A percentile compares a stretch with the other conserved stretches of the same genome.
Conservation (phyloP, 1,140 invertebrate genomes). For the Megalopta genalis region DNA sequence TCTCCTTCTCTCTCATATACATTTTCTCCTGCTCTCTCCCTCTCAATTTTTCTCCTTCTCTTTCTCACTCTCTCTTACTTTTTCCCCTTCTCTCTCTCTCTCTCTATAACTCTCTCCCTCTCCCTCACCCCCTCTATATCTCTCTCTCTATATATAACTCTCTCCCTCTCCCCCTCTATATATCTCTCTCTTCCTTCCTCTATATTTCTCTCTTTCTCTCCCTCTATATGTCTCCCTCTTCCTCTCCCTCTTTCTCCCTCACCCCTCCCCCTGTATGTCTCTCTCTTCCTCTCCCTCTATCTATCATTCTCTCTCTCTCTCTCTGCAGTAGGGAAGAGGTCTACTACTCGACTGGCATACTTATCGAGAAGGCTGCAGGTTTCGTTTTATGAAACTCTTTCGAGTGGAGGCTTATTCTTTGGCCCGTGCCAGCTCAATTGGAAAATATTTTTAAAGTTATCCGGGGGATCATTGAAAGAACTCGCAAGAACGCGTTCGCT, state of each 20-base stretch:
- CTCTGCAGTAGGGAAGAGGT: constrained; percentile 17
- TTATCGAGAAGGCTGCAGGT: constrained; percentile 49
- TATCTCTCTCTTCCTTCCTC: too few relatives aligned
- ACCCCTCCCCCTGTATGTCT: too few relatives aligned
- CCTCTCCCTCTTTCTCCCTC: neutral
- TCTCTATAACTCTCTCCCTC: constrained; percentile 3
- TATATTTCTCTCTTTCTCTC: neutral
- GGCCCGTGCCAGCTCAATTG: constrained; percentile 13
- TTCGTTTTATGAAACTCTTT: constrained; percentile 47
- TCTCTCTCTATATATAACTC: neutral
- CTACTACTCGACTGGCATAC: constrained; percentile 21
- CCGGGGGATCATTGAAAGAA: neutral
- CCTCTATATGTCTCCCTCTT: too few relatives aligned
- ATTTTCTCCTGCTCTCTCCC: too few relatives aligned
- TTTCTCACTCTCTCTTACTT: too few relatives aligned
- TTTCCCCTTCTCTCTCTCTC: neutral
- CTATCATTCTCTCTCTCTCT: neutral
- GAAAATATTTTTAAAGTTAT: constrained; percentile 53
- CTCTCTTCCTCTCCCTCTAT: neutral
- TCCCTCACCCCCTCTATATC: too few relatives aligned
- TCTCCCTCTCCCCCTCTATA: constrained; percentile 1
- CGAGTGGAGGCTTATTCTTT: constrained; percentile 23
- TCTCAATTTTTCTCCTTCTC: too few relatives aligned
- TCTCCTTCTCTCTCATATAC: constrained; percentile 6
- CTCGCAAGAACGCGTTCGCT: neutral